Percentiles rank a stretch among this genome's conserved stretches.
phyloP scores from a whole-genome alignment of 2,113 vertebrate species.

The Canis aureus region DNA sequence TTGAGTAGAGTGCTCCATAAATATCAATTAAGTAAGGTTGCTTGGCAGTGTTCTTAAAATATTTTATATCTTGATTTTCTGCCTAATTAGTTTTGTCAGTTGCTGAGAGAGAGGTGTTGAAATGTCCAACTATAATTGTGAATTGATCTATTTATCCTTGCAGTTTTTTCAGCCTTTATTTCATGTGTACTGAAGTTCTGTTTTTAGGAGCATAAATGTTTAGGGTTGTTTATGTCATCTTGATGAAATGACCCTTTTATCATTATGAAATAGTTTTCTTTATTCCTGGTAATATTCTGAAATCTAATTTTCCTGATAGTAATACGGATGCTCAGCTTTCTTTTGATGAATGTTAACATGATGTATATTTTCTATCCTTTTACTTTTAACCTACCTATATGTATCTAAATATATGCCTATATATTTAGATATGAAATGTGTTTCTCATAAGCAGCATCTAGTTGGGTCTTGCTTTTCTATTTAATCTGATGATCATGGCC shows the following conservation, averaged over 20 bases:
- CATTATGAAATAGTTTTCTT: constrained; percentile 40
- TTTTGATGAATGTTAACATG: not conserved
- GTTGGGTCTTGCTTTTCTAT: not conserved
- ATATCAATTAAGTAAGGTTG: constrained; percentile 22
- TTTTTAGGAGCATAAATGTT: not conserved
- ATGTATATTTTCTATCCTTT: constrained; percentile 26
- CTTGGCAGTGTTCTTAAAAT: constrained; percentile 37
- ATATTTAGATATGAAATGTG: not conserved
- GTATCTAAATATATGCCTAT: not conserved
- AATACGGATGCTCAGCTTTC: not conserved
- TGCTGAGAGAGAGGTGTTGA: not conserved
- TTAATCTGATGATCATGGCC: not conserved
- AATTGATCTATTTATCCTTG: constrained; percentile 14
- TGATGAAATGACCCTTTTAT: not conserved
- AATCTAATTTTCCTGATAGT: constrained; percentile 2
- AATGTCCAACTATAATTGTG: not conserved
- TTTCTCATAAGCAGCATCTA: not conserved
- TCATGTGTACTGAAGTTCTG: not conserved
- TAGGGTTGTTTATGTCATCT: not conserved
- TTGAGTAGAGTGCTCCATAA: not conserved
- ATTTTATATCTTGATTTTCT: constrained; percentile 38
- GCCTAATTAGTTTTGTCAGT: not conserved
- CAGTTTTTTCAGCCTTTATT: not conserved
- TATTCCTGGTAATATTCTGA: not conserved
- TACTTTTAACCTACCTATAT: not conserved